A percentile compares a stretch with the other conserved stretches of the same genome.
phyloP scores from a whole-genome alignment of 1,140 invertebrate genomes.

The Alviniconcha marisindica region DNA sequence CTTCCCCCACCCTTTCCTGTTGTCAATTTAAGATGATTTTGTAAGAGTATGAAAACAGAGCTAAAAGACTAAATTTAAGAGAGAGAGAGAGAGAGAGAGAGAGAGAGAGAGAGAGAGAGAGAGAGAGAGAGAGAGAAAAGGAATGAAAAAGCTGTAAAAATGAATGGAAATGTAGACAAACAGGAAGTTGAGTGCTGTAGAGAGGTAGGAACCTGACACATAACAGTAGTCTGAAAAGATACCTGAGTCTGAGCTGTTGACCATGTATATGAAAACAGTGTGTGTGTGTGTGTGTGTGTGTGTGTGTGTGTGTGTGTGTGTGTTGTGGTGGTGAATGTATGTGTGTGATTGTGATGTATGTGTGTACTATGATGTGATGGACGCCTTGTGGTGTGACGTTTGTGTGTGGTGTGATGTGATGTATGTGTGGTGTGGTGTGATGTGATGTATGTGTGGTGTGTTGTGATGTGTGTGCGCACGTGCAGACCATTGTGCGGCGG shows the following conservation, averaged over 20 bases:
- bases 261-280: neutral
- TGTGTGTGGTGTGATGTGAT: neutral
- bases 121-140: too few relatives aligned
- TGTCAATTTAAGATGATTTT: too few relatives aligned
- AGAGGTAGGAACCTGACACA: too few relatives aligned
- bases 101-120: too few relatives aligned
- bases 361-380: neutral
- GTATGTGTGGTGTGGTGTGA: neutral
- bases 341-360: neutral
- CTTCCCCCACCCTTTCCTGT: too few relatives aligned
- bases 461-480: neutral
- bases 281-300: neutral
- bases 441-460: neutral
- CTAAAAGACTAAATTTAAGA: neutral
- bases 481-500: conserved; percentile 45
- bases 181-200: too few relatives aligned
- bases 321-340: neutral
- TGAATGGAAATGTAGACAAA: too few relatives aligned
- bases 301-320: neutral
- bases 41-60: too few relatives aligned
- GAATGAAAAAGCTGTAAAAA: too few relatives aligned
- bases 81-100: neutral
- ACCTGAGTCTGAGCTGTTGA: too few relatives aligned
- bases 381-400: neutral
- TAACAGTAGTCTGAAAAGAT: too few relatives aligned